phyloP scores from a whole-genome alignment of 1,140 invertebrate species.

The Brachionus koreanus region DNA sequence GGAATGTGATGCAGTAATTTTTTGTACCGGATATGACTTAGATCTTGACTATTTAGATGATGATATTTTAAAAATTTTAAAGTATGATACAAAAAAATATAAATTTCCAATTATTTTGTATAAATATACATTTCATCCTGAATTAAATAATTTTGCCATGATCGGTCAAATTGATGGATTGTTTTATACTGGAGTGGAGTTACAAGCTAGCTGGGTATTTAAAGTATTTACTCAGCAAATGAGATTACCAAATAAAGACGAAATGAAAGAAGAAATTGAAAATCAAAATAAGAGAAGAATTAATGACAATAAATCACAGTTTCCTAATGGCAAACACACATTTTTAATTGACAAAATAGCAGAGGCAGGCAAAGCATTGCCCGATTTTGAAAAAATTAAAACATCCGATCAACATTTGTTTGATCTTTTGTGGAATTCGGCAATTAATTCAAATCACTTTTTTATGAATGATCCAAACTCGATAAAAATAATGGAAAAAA shows the following conservation, averaged over 20 bases:
- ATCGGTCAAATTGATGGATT: not conserved
- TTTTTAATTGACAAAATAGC: conserved; percentile 22
- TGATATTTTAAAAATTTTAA: not conserved
- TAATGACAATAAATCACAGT: not conserved
- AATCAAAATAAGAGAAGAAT: not conserved
- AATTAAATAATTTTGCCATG: not conserved
- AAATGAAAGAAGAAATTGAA: not conserved
- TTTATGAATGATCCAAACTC: not conserved
- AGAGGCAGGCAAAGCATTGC: not conserved
- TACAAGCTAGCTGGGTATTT: not conserved
- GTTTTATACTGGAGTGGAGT: not conserved
- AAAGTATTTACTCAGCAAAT: not conserved
- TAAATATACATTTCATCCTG: not conserved
- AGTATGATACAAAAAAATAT: not conserved
- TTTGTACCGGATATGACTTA: not conserved
- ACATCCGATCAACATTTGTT: not conserved
- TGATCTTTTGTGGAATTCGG: not conserved
- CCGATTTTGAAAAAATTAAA: conserved; percentile 12
- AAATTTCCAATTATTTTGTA: conserved; percentile 7
- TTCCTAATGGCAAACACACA: not conserved
- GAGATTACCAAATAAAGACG: not conserved
- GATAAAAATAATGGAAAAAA: not conserved
- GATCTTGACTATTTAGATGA: not conserved
- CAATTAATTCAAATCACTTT: not conserved
- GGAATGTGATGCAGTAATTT: not conserved